A percentile compares a stretch with the other conserved stretches of the same genome.
Evolutionary conservation across 2,797 vertebrate genomes (phyloP).

Genomic region (Characodon lateralis): DNA sequence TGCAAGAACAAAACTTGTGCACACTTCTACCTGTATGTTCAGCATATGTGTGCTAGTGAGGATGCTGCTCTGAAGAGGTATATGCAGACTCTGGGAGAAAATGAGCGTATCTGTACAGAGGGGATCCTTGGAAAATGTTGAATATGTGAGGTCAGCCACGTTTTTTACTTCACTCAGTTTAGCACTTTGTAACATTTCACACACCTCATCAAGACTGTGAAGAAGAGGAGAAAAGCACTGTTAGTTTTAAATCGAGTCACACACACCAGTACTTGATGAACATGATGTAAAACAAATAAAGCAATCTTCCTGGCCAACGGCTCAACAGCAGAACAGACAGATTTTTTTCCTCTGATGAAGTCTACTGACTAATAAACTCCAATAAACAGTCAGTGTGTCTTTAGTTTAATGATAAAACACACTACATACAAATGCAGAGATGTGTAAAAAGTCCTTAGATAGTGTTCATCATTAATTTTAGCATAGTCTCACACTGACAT

Average conservation of each 20-base stretch:
- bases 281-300: background rate
- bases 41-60: slow-evolving; percentile 80
- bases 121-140: slow-evolving; percentile 84
- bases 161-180: slow-evolving; percentile 80
- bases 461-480: too few relatives aligned
- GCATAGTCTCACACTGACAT: too few relatives aligned
- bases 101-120: slow-evolving; percentile 88
- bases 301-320: background rate
- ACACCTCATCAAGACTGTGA: slow-evolving; percentile 84
- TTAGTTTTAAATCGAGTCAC: background rate
- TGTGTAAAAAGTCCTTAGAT: too few relatives aligned
- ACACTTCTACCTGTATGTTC: slow-evolving; percentile 85
- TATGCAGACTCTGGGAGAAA: slow-evolving; percentile 82
- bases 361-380: slow-evolving; percentile 36
- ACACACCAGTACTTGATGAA: background rate
- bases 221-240: background rate
- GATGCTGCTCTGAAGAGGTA: slow-evolving; percentile 74
- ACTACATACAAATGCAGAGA: too few relatives aligned
- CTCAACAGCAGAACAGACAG: background rate
- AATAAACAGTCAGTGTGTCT: background rate
- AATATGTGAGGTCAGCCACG: slow-evolving; percentile 65
- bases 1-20: background rate
- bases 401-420: too few relatives aligned
- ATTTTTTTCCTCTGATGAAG: slow-evolving; percentile 9
- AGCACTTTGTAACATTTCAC: slow-evolving; percentile 69